Evolutionary conservation across 2,113 vertebrate genomes (phyloP).

Genomic region (Cynopterus brachyotis): DNA sequence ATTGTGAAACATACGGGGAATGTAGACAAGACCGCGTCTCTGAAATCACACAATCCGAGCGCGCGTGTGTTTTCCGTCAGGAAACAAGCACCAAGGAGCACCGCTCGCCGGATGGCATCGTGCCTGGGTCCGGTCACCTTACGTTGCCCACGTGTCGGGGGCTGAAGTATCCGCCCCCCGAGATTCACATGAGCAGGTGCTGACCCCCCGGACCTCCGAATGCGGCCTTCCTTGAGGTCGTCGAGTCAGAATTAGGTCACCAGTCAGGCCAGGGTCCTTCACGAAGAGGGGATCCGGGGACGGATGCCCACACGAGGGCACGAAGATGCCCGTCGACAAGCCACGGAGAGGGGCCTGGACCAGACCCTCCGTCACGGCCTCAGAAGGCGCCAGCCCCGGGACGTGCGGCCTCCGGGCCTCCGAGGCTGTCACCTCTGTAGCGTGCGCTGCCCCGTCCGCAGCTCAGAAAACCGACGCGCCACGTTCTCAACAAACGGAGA

Average conservation of each 20-base stretch:
- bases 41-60: not conserved
- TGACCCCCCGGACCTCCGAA: not conserved
- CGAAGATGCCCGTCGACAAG: not conserved
- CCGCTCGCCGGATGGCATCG: too few relatives aligned
- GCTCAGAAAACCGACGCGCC: not conserved
- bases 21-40: not conserved
- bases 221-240: not conserved
- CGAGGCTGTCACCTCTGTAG: not conserved
- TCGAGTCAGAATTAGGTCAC: not conserved
- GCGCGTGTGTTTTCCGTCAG: not conserved
- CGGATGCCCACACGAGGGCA: too few relatives aligned
- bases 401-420: not conserved
- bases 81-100: not conserved
- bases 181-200: not conserved
- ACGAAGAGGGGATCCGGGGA: not conserved
- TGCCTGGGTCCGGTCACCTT: not conserved
- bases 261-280: rapidly evolving
- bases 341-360: not conserved
- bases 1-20: not conserved
- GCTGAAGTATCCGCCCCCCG: not conserved
- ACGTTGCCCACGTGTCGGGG: not conserved
- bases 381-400: not conserved
- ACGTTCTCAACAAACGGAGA: not conserved
- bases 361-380: not conserved
- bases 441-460: not conserved